A percentile compares a stretch with the other conserved stretches of the same genome.
Conservation (phyloP, 1,140 invertebrate genomes). For the Pseudomyrmex sp. region DNA sequence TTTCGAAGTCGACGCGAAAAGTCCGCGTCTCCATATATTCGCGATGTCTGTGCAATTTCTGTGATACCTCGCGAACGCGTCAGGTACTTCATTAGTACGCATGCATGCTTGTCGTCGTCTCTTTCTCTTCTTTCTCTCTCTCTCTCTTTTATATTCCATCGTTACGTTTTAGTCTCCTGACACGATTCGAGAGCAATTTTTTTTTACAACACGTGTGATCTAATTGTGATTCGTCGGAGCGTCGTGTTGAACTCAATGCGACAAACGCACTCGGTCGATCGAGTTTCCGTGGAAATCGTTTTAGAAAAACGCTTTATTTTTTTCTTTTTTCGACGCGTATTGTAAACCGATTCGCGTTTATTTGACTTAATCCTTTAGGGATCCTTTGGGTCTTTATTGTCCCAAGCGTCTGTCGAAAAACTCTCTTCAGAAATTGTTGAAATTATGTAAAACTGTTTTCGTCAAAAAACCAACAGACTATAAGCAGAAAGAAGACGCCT, state of each 20-base stretch:
- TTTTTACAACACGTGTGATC: constrained; percentile 29
- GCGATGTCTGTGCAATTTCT: constrained; percentile 45
- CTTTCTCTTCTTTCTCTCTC: neutral
- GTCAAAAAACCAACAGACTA: no score
- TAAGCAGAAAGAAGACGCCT: no score
- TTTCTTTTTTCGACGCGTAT: neutral
- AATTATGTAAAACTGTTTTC: no score
- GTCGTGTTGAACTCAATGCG: constrained; percentile 36
- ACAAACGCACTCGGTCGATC: neutral
- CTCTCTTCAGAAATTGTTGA: no score
- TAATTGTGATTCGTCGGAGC: constrained; percentile 42
- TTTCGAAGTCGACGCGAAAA: neutral
- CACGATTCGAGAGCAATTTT: neutral
- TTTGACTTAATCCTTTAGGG: neutral
- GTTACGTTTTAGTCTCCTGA: constrained; percentile 37
- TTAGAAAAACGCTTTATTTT: constrained; percentile 23
- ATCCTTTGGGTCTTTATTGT: no score
- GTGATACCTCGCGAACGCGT: constrained; percentile 42
- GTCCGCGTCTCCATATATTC: constrained; percentile 19
- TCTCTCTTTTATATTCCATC: constrained; percentile 42
- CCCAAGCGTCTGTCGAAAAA: no score
- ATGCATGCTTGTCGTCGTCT: constrained; percentile 28
- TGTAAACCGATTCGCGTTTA: neutral
- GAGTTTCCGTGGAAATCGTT: constrained; percentile 21
- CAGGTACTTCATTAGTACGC: constrained; percentile 15